Conservation (phyloP, 2,797 vertebrate genomes). For the Diglossa cyanea region DNA sequence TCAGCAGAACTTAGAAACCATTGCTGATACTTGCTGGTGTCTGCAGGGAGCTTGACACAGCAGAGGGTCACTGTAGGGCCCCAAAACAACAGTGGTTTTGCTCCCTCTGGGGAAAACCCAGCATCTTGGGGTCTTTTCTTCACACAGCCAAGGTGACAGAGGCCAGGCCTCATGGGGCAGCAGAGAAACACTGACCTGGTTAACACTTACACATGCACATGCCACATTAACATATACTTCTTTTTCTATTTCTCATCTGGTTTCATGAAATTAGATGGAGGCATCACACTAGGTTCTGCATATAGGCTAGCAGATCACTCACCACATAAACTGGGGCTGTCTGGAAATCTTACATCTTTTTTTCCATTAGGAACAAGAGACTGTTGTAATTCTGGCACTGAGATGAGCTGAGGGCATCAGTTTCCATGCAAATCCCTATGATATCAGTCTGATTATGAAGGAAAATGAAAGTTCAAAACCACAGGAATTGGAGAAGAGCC, state of each 20-base stretch:
- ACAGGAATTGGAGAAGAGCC: background rate
- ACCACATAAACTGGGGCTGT: background rate
- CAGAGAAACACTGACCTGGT: background rate
- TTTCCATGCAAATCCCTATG: constrained; percentile 4
- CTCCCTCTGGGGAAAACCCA: background rate
- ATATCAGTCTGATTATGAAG: constrained; percentile 20
- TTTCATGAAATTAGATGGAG: background rate
- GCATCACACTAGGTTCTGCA: background rate
- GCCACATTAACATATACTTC: background rate
- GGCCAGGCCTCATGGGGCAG: background rate
- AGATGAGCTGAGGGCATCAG: constrained; percentile 12
- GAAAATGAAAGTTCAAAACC: background rate
- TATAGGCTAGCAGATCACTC: background rate
- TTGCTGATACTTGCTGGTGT: background rate
- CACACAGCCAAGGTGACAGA: background rate
- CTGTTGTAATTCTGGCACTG: constrained; percentile 18
- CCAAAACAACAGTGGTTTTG: background rate
- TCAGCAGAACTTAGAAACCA: background rate
- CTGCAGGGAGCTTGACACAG: background rate
- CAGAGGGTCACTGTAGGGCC: background rate
- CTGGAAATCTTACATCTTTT: background rate
- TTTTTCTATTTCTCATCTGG: background rate
- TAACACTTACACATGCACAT: background rate
- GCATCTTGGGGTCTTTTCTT: background rate
- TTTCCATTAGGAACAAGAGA: constrained; percentile 33